Evolutionary conservation across 1,140 invertebrate species (phyloP).

Genomic region (Tetranychus urticae): DNA sequence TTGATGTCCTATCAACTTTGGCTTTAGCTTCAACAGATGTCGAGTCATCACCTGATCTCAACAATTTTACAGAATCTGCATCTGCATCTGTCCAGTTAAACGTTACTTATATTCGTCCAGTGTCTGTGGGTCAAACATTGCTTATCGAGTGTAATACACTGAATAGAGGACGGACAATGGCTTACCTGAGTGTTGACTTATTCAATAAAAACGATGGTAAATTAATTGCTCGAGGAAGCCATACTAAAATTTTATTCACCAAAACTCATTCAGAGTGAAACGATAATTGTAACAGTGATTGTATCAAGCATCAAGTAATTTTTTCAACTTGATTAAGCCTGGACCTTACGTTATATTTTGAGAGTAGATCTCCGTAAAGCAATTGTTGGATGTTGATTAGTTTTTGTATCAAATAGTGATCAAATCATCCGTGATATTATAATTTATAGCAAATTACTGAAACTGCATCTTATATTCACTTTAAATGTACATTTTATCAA

Average conservation of each 20-base stretch:
- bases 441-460: too few relatives aligned
- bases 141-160: conserved; percentile 48
- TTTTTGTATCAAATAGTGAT: too few relatives aligned
- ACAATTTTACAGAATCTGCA: conserved; percentile 27
- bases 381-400: too few relatives aligned
- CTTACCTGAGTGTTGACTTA: conserved; percentile 52
- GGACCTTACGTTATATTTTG: too few relatives aligned
- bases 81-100: conserved; percentile 49
- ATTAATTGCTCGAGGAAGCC: conserved; percentile 46
- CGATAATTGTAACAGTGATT: too few relatives aligned
- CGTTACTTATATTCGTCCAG: conserved; percentile 43
- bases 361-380: too few relatives aligned
- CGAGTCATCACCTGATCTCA: background rate
- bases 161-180: conserved; percentile 48
- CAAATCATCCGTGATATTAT: too few relatives aligned
- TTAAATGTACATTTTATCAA: too few relatives aligned
- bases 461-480: too few relatives aligned
- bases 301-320: too few relatives aligned
- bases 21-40: conserved; percentile 32
- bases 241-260: conserved; percentile 42
- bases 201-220: conserved; percentile 39
- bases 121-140: conserved; percentile 47
- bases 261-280: too few relatives aligned
- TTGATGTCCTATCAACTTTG: conserved; percentile 57
- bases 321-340: too few relatives aligned